Evolutionary conservation across 1,140 invertebrate species (phyloP).

Genomic region (Frieseomelitta varia): DNA sequence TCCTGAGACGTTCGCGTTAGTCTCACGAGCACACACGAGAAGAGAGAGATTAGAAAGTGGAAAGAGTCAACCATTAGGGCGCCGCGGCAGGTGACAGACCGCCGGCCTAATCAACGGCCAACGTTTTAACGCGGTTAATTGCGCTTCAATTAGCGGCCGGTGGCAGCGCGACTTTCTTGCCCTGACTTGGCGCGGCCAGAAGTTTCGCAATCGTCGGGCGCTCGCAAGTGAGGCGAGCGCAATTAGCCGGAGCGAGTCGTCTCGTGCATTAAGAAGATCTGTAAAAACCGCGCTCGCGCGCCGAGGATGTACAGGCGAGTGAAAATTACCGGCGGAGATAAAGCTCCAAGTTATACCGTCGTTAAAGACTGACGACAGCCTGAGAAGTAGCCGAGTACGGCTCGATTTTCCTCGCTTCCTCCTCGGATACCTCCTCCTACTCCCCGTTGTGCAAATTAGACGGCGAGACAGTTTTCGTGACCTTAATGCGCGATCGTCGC

Average conservation of each 20-base stretch:
- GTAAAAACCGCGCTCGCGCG: constrained; percentile 53
- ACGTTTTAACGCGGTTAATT: constrained; percentile 74
- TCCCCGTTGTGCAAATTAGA: constrained; percentile 23
- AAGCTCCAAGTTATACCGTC: constrained; percentile 58
- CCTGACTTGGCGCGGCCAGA: constrained; percentile 8
- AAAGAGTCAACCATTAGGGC: too few species aligned
- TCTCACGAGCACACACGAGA: too few species aligned
- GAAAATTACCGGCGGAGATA: constrained; percentile 61
- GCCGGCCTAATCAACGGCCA: constrained; percentile 61
- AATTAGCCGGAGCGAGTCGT: constrained; percentile 55
- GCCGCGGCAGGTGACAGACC: constrained; percentile 2
- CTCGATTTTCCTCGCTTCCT: background rate
- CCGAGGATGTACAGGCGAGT: constrained; percentile 31
- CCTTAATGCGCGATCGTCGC: constrained; percentile 40
- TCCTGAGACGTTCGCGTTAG: too few species aligned
- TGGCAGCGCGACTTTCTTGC: constrained; percentile 51
- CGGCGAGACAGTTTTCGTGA: constrained; percentile 21
- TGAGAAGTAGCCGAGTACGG: background rate
- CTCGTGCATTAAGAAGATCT: constrained; percentile 56
- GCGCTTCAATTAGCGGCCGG: constrained; percentile 67
- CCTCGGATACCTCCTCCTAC: background rate
- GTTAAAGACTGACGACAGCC: constrained; percentile 53
- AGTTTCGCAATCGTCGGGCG: constrained; percentile 57
- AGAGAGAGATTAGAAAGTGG: background rate
- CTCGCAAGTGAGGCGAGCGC: constrained; percentile 23